Evolutionary conservation across 2,888 invertebrate genomes (phyloP).

Genomic region (Oxycera nigricornis): DNA sequence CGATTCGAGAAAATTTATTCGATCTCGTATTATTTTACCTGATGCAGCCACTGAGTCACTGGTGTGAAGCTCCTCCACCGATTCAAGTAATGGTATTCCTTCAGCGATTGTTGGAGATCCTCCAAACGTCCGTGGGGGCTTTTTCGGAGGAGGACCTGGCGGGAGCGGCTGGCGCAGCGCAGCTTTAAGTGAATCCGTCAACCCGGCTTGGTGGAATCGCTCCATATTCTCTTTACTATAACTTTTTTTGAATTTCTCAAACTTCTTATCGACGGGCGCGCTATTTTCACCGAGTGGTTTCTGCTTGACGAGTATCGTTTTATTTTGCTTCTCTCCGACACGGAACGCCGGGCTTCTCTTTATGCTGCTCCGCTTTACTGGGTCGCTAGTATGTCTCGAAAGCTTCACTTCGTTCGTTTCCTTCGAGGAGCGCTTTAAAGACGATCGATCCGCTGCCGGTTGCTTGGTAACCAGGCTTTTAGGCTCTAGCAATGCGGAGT

Average conservation of each 20-base stretch:
- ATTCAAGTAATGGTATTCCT: conserved; percentile 12
- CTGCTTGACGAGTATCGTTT: conserved; percentile 44
- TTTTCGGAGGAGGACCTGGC: conserved; percentile 75
- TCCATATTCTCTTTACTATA: conserved; percentile 53
- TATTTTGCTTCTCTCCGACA: conserved; percentile 57
- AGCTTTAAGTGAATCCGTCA: conserved; percentile 69
- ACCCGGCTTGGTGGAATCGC: conserved; percentile 53
- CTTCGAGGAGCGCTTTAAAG: conserved; percentile 37
- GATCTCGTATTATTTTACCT: conserved; percentile 46
- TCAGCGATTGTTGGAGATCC: conserved; percentile 49
- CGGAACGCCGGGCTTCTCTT: conserved; percentile 68
- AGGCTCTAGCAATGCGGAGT: conserved; percentile 40
- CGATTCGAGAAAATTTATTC: conserved; percentile 49
- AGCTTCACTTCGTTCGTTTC: conserved; percentile 43
- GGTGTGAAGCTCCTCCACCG: background rate
- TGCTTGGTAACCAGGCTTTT: conserved; percentile 4
- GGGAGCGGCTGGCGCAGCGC: conserved; percentile 74
- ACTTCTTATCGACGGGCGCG: conserved; percentile 42
- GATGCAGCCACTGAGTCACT: background rate
- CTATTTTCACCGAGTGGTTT: conserved; percentile 35
- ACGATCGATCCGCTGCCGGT: conserved; percentile 4
- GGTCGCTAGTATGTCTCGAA: conserved; percentile 57
- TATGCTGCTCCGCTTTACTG: conserved; percentile 61
- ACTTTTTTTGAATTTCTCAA: conserved; percentile 50
- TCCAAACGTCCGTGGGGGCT: conserved; percentile 73